Evolutionary conservation across 2,797 vertebrate species (phyloP).

Genomic region (Ficedula albicollis): DNA sequence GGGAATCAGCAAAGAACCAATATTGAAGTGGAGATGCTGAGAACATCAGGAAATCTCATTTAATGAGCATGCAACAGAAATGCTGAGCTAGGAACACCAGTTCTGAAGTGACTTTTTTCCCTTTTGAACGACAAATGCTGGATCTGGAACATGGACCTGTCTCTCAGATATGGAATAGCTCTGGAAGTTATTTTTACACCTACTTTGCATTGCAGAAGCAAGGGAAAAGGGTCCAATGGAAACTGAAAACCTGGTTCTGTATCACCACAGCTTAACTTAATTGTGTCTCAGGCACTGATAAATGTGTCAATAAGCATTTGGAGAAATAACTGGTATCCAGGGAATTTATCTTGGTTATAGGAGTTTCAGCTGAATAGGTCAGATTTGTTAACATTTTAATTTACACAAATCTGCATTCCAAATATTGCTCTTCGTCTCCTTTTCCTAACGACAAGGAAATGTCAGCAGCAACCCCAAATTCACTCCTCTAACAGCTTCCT

Average conservation of each 20-base stretch:
- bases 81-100: background rate
- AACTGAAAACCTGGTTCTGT: background rate
- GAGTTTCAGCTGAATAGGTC: slow-evolving; percentile 60
- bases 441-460: slow-evolving; percentile 41
- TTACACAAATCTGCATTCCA: slow-evolving; percentile 64
- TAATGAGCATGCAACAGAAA: background rate
- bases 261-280: background rate
- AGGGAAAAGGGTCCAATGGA: background rate
- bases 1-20: background rate
- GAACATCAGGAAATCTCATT: background rate
- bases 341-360: slow-evolving; percentile 62
- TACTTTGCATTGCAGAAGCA: background rate
- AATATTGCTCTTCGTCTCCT: slow-evolving; percentile 13
- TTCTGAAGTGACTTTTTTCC: slow-evolving; percentile 5
- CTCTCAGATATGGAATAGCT: background rate
- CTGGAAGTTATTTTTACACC: background rate
- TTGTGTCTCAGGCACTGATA: background rate
- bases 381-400: slow-evolving; percentile 69
- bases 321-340: slow-evolving; percentile 47
- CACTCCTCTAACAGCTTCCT: slow-evolving; percentile 32
- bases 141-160: background rate
- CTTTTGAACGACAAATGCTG: slow-evolving; percentile 2
- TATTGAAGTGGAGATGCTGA: background rate
- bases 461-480: slow-evolving; percentile 48
- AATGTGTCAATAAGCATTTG: slow-evolving; percentile 53